Base-by-base conservation (phyloP, 2,113 vertebrate genomes). In the Burhinus oedicnemus region DNA sequence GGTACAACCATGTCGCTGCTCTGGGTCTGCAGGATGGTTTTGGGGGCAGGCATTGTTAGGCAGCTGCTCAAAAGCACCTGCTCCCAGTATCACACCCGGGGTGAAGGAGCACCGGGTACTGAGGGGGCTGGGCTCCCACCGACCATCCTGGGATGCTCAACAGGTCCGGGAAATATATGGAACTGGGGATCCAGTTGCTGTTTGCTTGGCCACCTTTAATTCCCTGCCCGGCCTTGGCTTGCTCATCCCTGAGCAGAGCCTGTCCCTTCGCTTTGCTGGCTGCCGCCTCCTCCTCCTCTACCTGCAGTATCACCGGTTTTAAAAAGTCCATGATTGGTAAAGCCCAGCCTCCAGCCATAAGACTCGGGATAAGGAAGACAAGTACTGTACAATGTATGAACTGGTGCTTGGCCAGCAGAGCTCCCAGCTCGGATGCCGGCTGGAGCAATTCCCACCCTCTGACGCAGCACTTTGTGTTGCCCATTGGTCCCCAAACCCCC, bases 301-400 rank as follows among this genome's bases (percentile, higher is more conserved):
- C 61, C 75, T 47, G 5, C 49, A 15, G 49, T 17, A 72, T 1
- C 47, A 49, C 20, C 14, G 36, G 64, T 78, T 68, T 76, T 52
- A 57, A 61, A n/a, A 87, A 86, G 93, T 70, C 97, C 84, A 79
- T 49, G 92, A 92, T 64, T 47, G 62, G 87, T 83, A 89, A 92
- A 95, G 82, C 49, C 69, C 34, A n/a, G 84, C 89, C 94, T 91
- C 90, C 95, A 77, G 96, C 93, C 32, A 21, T n/a, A 58, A 40
- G 62, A 79, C 93, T 78, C 84, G n/a, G 87, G 94, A 89, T 90
- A 79, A 82, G 77, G 93, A 97, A 86, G 83, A 95, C 89, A 97
- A 97, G 97, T 98, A 96, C 97, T 97, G 85, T 26, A 94, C 94
- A 94, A 97, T 97, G 98, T 97, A 98, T 84, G 96, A 96, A 94